Conservation (phyloP, 2,797 vertebrate genomes). For the Poeciliopsis paucimaculata region DNA sequence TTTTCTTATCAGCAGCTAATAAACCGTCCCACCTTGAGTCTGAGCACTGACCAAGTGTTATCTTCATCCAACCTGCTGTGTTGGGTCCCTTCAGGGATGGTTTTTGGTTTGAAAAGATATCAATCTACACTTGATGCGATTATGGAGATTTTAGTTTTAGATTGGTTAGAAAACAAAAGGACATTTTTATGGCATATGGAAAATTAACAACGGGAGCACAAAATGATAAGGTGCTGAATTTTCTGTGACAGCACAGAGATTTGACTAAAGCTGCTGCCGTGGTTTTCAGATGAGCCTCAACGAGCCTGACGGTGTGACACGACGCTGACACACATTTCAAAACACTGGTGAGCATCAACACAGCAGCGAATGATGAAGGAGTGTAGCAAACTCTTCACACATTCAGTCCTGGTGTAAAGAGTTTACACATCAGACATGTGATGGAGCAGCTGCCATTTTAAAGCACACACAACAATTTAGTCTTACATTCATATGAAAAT, state of each 20-base stretch:
- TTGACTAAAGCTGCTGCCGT: constrained; percentile 37
- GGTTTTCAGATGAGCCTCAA: constrained; percentile 24
- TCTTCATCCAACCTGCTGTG: constrained; percentile 7
- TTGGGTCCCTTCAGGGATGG: neutral
- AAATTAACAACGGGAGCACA: neutral
- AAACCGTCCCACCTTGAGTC: constrained; percentile 37
- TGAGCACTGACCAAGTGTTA: constrained; percentile 24
- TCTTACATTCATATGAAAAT: constrained; percentile 5
- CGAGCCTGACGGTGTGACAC: constrained; percentile 15
- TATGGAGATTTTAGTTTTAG: neutral
- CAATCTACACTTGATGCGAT: neutral
- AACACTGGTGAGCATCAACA: neutral
- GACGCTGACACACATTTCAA: constrained; percentile 10
- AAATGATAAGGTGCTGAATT: constrained; percentile 24
- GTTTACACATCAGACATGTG: neutral
- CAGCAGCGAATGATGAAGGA: neutral
- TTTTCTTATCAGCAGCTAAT: constrained; percentile 56
- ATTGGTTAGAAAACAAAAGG: neutral
- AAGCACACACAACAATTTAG: constrained; percentile 2
- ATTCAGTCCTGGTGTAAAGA: constrained; percentile 16
- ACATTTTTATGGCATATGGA: neutral
- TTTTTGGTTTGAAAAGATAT: neutral
- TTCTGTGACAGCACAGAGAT: constrained; percentile 23
- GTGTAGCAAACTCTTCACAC: constrained; percentile 11
- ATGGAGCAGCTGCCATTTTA: constrained; percentile 17